Evolutionary conservation across 2,888 invertebrate species (phyloP), one percentile per base, ranked within the genome.

Genomic region (Hypolimnas misippus): DNA sequence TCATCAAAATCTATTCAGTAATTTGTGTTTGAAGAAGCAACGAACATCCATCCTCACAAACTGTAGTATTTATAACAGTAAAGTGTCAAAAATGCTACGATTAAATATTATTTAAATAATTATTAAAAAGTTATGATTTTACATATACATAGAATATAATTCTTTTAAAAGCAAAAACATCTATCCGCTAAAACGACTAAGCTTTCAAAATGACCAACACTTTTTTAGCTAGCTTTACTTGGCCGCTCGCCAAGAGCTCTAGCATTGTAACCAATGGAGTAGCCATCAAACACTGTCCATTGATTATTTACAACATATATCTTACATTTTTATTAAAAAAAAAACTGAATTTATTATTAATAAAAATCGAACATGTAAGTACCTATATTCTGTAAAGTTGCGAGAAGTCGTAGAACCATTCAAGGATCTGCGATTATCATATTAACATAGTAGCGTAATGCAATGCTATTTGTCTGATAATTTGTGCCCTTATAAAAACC

Each of bases 391-490:
- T 12, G 10, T 17, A 10, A 16, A 42, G 42, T 10, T 42, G 17
- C 10, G 10, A 17, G 10, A 17, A 42, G 1, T 19, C 12, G 5
- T 46, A 46, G 4, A 4, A 12, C 12, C 44, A n/a, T 53, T 31
- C 42, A 53, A 35, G 16, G 51, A 46, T 35, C 38, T 12, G 7
- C 52, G 44, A 60, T 60, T 56, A 63, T 60, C 59, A 65, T 67
- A 69, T 63, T 70, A 65, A 67, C 63, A 55, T 54, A 63, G 52
- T 63, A 55, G 33, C 62, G 21, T 54, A 65, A 52, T 49, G 54
- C 29, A 44, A 46, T 29, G 14, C 14, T 29, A 38, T 49, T 53
- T 44, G 14, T 16, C 16, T 54, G 21, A 63, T 61, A 61, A 64
- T 61, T 61, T 49, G 31, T 31, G 44, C 50, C 33, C 25, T 42